These are phyloP conservation scores for Rynchops niger DNA, from an alignment of 2,113 vertebrate species.

Conservation along the genomic window DNA sequence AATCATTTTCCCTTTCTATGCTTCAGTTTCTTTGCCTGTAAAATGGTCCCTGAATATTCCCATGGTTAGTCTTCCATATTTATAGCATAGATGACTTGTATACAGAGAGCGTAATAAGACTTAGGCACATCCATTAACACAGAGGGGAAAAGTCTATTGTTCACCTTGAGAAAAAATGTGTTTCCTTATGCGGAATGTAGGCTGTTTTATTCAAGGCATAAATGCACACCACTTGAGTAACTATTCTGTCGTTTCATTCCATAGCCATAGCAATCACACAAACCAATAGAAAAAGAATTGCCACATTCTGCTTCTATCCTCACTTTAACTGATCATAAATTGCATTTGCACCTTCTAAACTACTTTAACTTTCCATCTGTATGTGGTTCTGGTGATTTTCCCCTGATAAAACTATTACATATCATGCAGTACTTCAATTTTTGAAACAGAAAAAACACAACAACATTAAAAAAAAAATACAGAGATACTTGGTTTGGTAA, in stretches of 20 bases:
- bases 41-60: not conserved
- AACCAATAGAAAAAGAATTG: not conserved
- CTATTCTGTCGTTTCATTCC: not conserved
- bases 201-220: not conserved
- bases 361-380: not conserved
- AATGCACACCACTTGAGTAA: not conserved
- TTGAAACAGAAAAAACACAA: not conserved
- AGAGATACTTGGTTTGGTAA: not conserved
- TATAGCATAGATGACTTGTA: not conserved
- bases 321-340: not conserved
- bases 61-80: not conserved
- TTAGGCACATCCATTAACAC: not conserved
- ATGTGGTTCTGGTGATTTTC: not conserved
- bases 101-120: not conserved
- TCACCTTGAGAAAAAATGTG: not conserved
- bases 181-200: not conserved
- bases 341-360: not conserved
- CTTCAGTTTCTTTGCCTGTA: not conserved
- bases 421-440: not conserved
- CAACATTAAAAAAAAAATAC: not conserved
- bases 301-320: not conserved
- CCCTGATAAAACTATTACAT: not conserved
- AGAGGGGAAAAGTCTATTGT: not conserved
- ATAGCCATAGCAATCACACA: not conserved
- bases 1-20: not conserved